A percentile compares a stretch with the other conserved stretches of the same genome.
Evolutionary conservation across 2,113 vertebrate species (phyloP).

Genomic region (Catagonus wagneri): DNA sequence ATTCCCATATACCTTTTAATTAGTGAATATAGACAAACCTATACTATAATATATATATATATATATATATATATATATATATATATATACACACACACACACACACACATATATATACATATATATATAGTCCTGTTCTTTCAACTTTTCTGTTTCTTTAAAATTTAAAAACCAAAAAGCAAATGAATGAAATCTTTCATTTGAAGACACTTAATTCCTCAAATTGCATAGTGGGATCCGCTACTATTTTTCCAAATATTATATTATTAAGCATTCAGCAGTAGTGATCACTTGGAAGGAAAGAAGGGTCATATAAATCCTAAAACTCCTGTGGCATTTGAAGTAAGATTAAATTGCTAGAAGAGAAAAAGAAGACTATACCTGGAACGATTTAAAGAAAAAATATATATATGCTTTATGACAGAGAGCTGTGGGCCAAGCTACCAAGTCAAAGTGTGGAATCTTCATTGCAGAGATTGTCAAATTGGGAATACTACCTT

Average conservation of each 20-base stretch:
- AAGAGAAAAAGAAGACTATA: slow-evolving; percentile 15
- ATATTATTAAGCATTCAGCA: background rate
- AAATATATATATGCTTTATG: background rate
- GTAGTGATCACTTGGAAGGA: background rate
- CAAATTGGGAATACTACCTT: background rate
- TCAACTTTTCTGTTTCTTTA: slow-evolving; percentile 36
- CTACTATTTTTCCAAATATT: slow-evolving; percentile 25
- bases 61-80: too few species aligned
- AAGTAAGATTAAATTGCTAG: background rate
- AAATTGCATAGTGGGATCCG: background rate
- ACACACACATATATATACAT: too few species aligned
- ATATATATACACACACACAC: too few species aligned
- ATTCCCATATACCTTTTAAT: background rate
- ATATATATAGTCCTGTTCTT: background rate
- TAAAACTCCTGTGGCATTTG: background rate
- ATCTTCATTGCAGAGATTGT: background rate
- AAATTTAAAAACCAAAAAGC: slow-evolving; percentile 38
- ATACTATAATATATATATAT: too few species aligned
- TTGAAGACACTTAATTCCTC: background rate
- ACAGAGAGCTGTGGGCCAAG: background rate
- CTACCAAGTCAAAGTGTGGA: background rate
- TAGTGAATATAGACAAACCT: background rate
- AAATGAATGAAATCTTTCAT: slow-evolving; percentile 4
- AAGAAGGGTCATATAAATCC: background rate
- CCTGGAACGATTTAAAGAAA: background rate